Percentiles rank a stretch among this genome's conserved stretches.
These are phyloP conservation scores for Corticium candelabrum DNA, from an alignment of 37 sponge, comb jelly and placozoan genomes.

Conservation along the genomic window DNA sequence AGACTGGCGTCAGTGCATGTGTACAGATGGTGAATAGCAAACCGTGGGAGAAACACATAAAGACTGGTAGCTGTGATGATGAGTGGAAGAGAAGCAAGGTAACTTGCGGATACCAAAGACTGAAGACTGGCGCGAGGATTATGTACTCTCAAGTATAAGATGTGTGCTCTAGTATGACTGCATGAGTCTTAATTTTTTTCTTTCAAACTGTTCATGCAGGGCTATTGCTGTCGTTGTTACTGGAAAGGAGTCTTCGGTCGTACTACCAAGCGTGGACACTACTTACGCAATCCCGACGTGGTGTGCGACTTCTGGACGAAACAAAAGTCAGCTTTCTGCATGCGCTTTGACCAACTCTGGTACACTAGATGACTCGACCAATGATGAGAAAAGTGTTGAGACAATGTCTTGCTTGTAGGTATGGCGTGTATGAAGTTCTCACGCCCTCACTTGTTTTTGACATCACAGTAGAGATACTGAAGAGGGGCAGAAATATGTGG, in stretches of 20 bases:
- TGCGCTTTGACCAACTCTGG: conserved; percentile 34
- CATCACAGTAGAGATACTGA: background rate
- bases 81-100: background rate
- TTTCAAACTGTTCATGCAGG: no score
- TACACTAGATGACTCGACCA: no score
- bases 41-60: background rate
- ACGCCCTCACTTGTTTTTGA: background rate
- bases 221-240: no score
- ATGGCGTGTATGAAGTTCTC: background rate
- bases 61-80: background rate
- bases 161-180: no score
- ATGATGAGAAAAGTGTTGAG: no score
- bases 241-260: no score
- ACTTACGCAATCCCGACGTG: background rate
- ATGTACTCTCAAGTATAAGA: background rate
- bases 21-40: background rate
- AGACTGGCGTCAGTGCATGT: background rate
- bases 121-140: background rate
- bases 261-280: background rate
- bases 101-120: background rate
- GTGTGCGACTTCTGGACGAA: background rate
- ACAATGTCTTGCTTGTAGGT: no score
- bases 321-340: conserved; percentile 40
- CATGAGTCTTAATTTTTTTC: no score
- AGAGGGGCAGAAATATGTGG: background rate